Evolutionary conservation across 2,113 vertebrate species (phyloP), one percentile per base, ranked within the genome.

Genomic region (Macquaria ambigua): DNA sequence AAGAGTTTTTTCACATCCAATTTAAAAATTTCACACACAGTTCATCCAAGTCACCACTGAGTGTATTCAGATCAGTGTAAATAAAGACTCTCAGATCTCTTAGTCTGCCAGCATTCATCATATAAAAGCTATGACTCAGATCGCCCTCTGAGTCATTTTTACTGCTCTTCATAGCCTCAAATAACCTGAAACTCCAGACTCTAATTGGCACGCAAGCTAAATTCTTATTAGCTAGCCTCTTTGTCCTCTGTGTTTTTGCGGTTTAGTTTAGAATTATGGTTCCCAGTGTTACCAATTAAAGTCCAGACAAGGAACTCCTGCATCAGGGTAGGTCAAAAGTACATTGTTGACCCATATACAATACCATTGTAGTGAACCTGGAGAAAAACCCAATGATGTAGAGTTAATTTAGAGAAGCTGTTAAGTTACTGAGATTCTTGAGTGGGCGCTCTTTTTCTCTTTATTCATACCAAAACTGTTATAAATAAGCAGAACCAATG

Each of bases 111-210:
- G 61, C 59, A 55, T 82, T 87, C 77, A 64, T 85, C 85, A 83
- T 62, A 34, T 79, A 75, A 77, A 84, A 84, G 59, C 69, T 34
- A 71, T 87, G 88, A 92, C 55, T 91, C 88, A 88, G 46, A 87
- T 74, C 18, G 31, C 34, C 82, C 84, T 83, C 74, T 89, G 88
- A 90, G 69, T 92, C 87, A 87, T 79, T 85, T 83, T 41, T 48
- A 80, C 53, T 59, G 79, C 79, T 89, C 43, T 14, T 72, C 67
- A 75, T 62, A 68, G 70, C 88, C 84, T 88, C 78, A 86, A 71
- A 88, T 84, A 70, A 74, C 71, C 87, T 67, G 15, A 74, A 84
- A 75, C 67, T 63, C 52, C 68, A 82, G 41, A 74, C 66, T 82
- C 50, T 50, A 77, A 86, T 77, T 91, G 77, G 88, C 77, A 83